phyloP scores from a whole-genome alignment of 1,140 invertebrate genomes.

The Drosophila bipectinata region DNA sequence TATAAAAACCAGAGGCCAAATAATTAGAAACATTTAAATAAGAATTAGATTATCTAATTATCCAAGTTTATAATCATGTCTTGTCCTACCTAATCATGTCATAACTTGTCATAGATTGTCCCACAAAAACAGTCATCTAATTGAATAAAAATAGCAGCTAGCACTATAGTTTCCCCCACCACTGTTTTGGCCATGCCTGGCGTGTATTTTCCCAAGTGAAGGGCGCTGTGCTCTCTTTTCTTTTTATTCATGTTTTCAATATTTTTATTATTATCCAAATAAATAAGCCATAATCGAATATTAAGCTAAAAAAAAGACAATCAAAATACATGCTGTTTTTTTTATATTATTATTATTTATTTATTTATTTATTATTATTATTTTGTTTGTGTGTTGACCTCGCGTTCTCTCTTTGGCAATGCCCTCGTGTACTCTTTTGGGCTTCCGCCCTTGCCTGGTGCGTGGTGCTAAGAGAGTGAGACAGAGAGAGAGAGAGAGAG shows the following conservation, averaged over 20 bases:
- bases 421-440: conserved; percentile 32
- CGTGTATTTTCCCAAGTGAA: conserved; percentile 24
- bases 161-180: neutral
- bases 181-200: neutral
- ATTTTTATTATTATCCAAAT: conserved; percentile 16
- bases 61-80: too few species aligned
- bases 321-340: conserved; percentile 5
- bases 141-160: neutral
- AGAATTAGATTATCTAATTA: neutral
- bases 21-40: neutral
- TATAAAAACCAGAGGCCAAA: conserved; percentile 10
- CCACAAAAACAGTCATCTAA: too few species aligned
- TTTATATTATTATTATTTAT: conserved; percentile 33
- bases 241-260: conserved; percentile 14
- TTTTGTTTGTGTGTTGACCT: conserved; percentile 70
- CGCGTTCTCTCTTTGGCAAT: conserved; percentile 42
- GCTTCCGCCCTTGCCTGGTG: conserved; percentile 71
- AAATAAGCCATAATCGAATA: conserved; percentile 72
- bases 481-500: neutral
- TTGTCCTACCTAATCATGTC: too few species aligned
- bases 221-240: conserved; percentile 44
- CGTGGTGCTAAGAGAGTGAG: conserved; percentile 19
- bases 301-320: conserved; percentile 25
- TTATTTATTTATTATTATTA: conserved; percentile 56
- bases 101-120: too few species aligned